phyloP scores from a whole-genome alignment of 2,797 vertebrate genomes.

The Chrosomus eos region DNA sequence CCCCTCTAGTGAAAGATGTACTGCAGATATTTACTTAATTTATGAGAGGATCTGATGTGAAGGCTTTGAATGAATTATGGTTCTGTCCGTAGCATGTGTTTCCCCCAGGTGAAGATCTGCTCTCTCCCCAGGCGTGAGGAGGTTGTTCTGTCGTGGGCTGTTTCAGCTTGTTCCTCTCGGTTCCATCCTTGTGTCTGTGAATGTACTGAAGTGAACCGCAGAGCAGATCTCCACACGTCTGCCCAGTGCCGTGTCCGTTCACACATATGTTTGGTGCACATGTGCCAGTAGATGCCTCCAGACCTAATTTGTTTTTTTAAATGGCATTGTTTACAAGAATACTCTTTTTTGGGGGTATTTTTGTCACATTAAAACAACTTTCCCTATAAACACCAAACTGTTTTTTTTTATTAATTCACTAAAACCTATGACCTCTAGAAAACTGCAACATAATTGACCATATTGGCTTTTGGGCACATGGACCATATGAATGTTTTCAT shows the following conservation, averaged over 20 bases:
- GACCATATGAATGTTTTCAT: neutral
- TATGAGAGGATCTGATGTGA: conserved; percentile 17
- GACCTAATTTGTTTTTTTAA: conserved; percentile 34
- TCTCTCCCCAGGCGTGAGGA: conserved; percentile 43
- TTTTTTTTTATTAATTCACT: neutral
- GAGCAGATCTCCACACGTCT: conserved; percentile 53
- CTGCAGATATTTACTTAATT: conserved; percentile 22
- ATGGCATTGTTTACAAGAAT: neutral
- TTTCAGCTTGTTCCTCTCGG: conserved; percentile 9
- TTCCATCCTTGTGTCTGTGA: conserved; percentile 43
- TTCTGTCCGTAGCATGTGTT: conserved; percentile 13
- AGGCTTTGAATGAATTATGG: conserved; percentile 21
- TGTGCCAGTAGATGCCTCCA: conserved; percentile 53
- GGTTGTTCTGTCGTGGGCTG: conserved; percentile 17
- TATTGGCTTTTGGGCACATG: neutral
- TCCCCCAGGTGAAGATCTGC: conserved; percentile 28
- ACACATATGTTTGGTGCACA: conserved; percentile 64
- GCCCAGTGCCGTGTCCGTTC: conserved; percentile 50
- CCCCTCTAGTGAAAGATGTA: conserved; percentile 17
- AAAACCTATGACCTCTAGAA: neutral
- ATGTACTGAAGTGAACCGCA: conserved; percentile 58
- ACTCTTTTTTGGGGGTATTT: neutral
- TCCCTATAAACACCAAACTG: neutral
- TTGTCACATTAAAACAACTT: neutral
- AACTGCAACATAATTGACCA: neutral